phyloP scores from a whole-genome alignment of 2,888 invertebrate genomes.

The Aproaerema taeniolella region DNA sequence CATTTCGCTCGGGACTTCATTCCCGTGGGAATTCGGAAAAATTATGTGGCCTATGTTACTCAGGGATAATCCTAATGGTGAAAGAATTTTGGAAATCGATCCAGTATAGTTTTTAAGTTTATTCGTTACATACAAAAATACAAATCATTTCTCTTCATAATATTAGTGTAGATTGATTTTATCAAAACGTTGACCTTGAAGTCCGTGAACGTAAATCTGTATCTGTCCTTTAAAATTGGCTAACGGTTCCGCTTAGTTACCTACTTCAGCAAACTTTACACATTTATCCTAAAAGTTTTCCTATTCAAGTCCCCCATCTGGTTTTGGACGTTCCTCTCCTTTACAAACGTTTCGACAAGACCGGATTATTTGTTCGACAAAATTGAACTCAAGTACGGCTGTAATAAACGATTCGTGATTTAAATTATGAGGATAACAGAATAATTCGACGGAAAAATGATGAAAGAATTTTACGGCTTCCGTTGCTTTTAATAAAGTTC shows the following conservation, averaged over 20 bases:
- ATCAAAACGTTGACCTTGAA: too few species aligned
- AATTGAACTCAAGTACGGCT: slow-evolving; percentile 25
- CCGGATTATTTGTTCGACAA: slow-evolving; percentile 32
- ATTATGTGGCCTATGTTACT: too few species aligned
- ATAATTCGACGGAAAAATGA: slow-evolving; percentile 23
- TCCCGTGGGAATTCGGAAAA: too few species aligned
- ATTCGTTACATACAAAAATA: too few species aligned
- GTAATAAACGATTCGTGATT: slow-evolving; percentile 33
- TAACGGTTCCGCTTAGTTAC: slow-evolving; percentile 54
- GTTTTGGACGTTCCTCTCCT: slow-evolving; percentile 19
- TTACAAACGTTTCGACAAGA: slow-evolving; percentile 23
- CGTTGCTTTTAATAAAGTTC: slow-evolving; percentile 20
- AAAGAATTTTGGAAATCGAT: too few species aligned
- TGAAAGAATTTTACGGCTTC: slow-evolving; percentile 21
- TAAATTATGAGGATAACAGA: slow-evolving; percentile 29
- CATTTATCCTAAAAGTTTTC: slow-evolving; percentile 53
- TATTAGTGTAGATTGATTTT: too few species aligned
- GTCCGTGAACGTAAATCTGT: too few species aligned
- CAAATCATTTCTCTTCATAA: too few species aligned
- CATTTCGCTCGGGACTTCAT: too few species aligned
- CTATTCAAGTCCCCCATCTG: slow-evolving; percentile 30
- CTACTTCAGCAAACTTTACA: slow-evolving; percentile 43
- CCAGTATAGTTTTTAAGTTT: too few species aligned
- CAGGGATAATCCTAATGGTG: too few species aligned
- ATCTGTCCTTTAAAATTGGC: slow-evolving; percentile 55